A percentile compares a stretch with the other conserved stretches of the same genome.
Conservation (phyloP, 2,113 vertebrate genomes). For the Cebus imitator region DNA sequence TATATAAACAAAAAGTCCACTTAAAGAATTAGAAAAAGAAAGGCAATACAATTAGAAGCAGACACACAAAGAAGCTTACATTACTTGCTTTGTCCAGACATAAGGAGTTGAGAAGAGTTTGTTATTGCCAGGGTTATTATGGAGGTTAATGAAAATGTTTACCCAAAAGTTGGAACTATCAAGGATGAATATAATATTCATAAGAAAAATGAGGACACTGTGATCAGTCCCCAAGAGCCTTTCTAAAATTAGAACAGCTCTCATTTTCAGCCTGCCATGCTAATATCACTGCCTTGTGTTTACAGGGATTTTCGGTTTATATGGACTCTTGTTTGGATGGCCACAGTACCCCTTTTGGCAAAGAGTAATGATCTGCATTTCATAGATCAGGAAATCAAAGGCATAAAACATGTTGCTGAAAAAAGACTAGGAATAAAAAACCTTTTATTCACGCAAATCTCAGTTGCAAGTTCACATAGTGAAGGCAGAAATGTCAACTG, state of each 20-base stretch:
- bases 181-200: slow-evolving; percentile 4
- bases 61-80: not conserved
- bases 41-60: not conserved
- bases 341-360: not conserved
- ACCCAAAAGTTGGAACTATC: not conserved
- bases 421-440: slow-evolving; percentile 20
- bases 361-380: not conserved
- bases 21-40: slow-evolving; percentile 32
- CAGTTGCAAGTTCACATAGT: slow-evolving; percentile 31
- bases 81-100: not conserved
- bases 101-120: not conserved
- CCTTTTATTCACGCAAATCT: slow-evolving; percentile 27
- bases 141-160: slow-evolving; percentile 28
- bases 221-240: not conserved
- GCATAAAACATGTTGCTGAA: not conserved
- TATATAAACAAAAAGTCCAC: not conserved
- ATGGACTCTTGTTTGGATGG: not conserved
- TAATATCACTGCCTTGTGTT: not conserved
- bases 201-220: not conserved
- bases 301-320: not conserved
- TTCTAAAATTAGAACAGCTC: slow-evolving; percentile 18
- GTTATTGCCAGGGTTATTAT: not conserved
- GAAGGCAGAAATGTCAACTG: not conserved
- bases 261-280: not conserved
- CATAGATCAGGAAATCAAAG: slow-evolving; percentile 38